Evolutionary conservation across 2,113 vertebrate species (phyloP).

Genomic region (Nesogale talazaci): DNA sequence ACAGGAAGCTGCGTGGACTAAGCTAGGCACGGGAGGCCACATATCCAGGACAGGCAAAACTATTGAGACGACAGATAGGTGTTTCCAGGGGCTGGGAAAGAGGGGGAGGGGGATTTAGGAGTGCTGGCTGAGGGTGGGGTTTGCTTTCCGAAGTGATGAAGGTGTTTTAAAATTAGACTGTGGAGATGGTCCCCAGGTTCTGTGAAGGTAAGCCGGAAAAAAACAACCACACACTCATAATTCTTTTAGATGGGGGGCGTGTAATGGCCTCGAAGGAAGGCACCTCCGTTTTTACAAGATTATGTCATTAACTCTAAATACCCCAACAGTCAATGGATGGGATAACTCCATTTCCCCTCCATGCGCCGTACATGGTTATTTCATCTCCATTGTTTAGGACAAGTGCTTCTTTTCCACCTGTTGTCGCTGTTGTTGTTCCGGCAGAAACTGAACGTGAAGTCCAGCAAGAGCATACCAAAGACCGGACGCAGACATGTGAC

Average conservation of each 20-base stretch:
- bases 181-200: background rate
- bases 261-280: background rate
- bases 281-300: background rate
- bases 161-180: constrained; percentile 19
- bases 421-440: background rate
- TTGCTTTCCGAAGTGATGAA: background rate
- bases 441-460: background rate
- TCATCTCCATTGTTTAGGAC: background rate
- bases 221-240: background rate
- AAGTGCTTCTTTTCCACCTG: background rate
- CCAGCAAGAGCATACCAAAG: background rate
- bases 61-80: background rate
- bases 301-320: constrained; percentile 7
- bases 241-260: background rate
- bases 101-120: background rate
- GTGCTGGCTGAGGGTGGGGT: background rate
- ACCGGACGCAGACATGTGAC: background rate
- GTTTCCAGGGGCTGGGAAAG: background rate
- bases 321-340: background rate
- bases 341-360: background rate
- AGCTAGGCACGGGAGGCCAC: background rate
- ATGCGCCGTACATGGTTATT: background rate
- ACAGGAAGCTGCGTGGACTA: background rate
- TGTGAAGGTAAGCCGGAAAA: background rate
- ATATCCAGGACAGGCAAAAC: background rate